These are phyloP conservation scores for Megalopta genalis DNA, from an alignment of 1,140 invertebrate genomes.

Conservation along the genomic window DNA sequence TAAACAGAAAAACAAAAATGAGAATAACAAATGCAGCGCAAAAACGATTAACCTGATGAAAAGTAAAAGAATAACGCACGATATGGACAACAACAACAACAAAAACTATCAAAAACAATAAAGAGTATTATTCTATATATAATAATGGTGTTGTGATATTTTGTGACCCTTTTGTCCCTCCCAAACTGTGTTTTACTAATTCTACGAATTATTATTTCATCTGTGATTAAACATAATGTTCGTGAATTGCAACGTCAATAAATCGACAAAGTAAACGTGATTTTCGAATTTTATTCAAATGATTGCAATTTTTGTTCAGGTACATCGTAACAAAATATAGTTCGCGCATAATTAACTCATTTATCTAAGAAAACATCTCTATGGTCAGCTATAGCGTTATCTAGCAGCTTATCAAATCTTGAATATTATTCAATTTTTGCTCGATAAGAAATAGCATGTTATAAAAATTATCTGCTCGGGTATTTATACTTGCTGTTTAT, in stretches of 20 bases:
- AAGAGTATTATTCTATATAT: slow-evolving; percentile 81
- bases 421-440: too few relatives aligned
- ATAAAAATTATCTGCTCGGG: too few relatives aligned
- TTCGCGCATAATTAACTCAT: too few relatives aligned
- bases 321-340: not conserved
- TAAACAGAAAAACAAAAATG: slow-evolving; percentile 36
- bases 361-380: too few relatives aligned
- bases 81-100: slow-evolving; percentile 74
- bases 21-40: slow-evolving; percentile 39
- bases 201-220: too few relatives aligned
- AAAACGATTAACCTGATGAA: slow-evolving; percentile 58
- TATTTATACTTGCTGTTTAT: too few relatives aligned
- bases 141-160: slow-evolving; percentile 65
- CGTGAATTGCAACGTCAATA: not conserved
- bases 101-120: slow-evolving; percentile 79
- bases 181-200: not conserved
- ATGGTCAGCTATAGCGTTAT: too few relatives aligned
- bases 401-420: too few relatives aligned
- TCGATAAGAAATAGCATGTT: too few relatives aligned
- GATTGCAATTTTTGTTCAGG: not conserved
- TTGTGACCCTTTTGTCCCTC: not conserved
- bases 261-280: not conserved
- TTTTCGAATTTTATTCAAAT: not conserved
- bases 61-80: slow-evolving; percentile 71
- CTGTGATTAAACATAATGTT: not conserved